Evolutionary conservation across 92 coral and sea anemone genomes (phyloP).

Genomic region (Heteractis magnifica): DNA sequence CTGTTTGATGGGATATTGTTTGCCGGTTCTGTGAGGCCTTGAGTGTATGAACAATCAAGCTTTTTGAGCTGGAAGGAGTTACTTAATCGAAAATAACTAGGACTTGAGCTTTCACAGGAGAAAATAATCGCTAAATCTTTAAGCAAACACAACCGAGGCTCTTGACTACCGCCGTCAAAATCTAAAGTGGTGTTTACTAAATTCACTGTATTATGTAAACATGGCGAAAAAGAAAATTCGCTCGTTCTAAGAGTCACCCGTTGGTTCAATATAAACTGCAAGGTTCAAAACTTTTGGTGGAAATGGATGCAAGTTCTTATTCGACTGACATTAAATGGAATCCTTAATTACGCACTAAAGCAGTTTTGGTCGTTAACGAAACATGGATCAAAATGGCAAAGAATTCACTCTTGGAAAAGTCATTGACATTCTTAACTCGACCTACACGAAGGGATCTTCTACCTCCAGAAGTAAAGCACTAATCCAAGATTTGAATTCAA

Average conservation of each 20-base stretch:
- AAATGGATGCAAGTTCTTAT: background rate
- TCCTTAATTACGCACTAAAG: background rate
- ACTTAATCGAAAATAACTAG: background rate
- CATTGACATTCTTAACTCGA: background rate
- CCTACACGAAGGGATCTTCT: background rate
- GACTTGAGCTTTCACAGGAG: background rate
- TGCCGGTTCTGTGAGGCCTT: background rate
- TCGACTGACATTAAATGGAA: background rate
- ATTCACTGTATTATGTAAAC: background rate
- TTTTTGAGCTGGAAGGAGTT: background rate
- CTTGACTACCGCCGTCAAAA: slow-evolving; percentile 9
- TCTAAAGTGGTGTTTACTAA: background rate
- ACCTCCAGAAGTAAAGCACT: background rate
- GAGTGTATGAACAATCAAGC: background rate
- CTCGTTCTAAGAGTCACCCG: background rate
- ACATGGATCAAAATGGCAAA: background rate
- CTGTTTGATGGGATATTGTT: background rate
- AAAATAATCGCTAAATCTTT: background rate
- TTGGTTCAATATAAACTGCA: background rate
- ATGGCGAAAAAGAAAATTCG: background rate
- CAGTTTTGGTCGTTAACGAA: background rate
- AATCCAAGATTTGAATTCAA: background rate
- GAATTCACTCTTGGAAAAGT: slow-evolving; percentile 24
- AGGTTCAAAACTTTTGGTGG: background rate
- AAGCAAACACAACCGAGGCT: background rate